phyloP scores from a whole-genome alignment of 2,888 invertebrate genomes.

The Linyphia triangularis region DNA sequence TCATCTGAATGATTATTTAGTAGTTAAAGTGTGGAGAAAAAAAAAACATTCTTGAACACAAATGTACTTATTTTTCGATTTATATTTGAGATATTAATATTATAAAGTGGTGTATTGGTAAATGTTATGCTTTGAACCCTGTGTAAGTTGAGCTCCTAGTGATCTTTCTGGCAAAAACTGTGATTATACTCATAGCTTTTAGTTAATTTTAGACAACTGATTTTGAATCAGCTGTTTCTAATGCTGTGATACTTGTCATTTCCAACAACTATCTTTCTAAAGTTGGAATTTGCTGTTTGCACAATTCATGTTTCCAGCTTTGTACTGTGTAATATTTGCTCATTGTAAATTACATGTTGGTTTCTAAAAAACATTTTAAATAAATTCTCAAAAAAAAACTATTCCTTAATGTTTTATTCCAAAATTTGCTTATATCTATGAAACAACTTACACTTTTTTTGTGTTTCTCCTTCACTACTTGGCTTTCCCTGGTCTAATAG shows the following conservation, averaged over 20 bases:
- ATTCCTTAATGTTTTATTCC: background rate
- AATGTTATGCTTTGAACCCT: conserved; percentile 38
- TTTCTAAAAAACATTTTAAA: conserved; percentile 31
- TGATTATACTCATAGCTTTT: conserved; percentile 63
- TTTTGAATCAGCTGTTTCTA: conserved; percentile 41
- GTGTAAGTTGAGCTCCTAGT: conserved; percentile 40
- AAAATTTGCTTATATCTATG: too few relatives aligned
- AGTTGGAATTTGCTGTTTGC: conserved; percentile 66
- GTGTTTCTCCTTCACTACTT: too few relatives aligned
- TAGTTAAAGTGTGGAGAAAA: background rate
- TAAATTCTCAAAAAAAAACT: conserved; percentile 9
- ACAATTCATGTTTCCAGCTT: conserved; percentile 66
- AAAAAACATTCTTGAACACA: background rate
- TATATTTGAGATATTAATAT: conserved; percentile 39
- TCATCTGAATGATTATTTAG: background rate
- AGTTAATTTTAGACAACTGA: conserved; percentile 41
- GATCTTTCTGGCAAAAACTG: conserved; percentile 46
- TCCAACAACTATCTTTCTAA: conserved; percentile 62
- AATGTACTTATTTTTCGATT: conserved; percentile 7
- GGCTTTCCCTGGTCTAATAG: too few relatives aligned
- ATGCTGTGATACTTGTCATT: conserved; percentile 50
- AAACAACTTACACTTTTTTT: too few relatives aligned
- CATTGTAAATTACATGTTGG: conserved; percentile 60
- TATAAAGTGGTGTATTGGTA: conserved; percentile 18
- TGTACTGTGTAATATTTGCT: conserved; percentile 64